Evolutionary conservation across 2,888 invertebrate species (phyloP).

Genomic region (Trilocha varians): DNA sequence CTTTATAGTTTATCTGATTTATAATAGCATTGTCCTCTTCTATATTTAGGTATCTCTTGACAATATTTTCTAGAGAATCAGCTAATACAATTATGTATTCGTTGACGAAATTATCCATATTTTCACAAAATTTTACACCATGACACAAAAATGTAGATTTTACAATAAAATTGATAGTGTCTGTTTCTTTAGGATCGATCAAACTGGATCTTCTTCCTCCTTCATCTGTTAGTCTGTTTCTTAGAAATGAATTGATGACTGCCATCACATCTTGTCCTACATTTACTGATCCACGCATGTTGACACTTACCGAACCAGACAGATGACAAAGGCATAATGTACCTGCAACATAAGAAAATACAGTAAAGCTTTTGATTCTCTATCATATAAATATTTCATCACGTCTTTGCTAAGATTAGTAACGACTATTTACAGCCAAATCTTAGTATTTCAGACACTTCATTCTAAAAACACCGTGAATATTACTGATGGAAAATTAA

Average conservation of each 20-base stretch:
- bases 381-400: too few species aligned
- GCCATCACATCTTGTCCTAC: slow-evolving; percentile 48
- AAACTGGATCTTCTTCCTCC: slow-evolving; percentile 22
- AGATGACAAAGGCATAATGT: slow-evolving; percentile 7
- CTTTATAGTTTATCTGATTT: background rate
- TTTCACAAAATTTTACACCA: slow-evolving; percentile 33
- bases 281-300: slow-evolving; percentile 43
- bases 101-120: slow-evolving; percentile 27
- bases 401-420: too few species aligned
- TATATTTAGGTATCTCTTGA: slow-evolving; percentile 15
- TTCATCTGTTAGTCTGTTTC: slow-evolving; percentile 10
- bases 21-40: background rate
- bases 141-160: slow-evolving; percentile 31
- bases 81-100: slow-evolving; percentile 35
- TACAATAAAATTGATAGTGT: slow-evolving; percentile 24
- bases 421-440: too few species aligned
- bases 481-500: too few species aligned
- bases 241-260: slow-evolving; percentile 27
- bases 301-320: slow-evolving; percentile 34
- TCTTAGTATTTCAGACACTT: too few species aligned
- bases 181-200: slow-evolving; percentile 12
- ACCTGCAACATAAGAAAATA: slow-evolving; percentile 23
- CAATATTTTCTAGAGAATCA: slow-evolving; percentile 27
- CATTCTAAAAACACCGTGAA: too few species aligned
- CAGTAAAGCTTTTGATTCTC: too few species aligned